phyloP scores from a whole-genome alignment of 2,113 vertebrate genomes.

The Marcusenius ussheri region DNA sequence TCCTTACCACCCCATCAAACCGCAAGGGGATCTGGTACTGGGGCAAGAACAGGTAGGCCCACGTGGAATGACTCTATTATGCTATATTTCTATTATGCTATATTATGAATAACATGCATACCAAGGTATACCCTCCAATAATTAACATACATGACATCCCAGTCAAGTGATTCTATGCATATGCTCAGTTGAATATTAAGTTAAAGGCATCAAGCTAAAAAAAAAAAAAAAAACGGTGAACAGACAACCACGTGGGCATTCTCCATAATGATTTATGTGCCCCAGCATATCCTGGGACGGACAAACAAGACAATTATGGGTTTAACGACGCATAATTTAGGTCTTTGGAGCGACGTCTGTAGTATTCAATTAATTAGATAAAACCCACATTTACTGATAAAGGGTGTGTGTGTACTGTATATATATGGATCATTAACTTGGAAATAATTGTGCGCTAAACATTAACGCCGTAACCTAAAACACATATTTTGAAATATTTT shows the following conservation, averaged over 20 bases:
- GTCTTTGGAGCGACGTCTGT: neutral
- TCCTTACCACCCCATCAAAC: conserved; percentile 91
- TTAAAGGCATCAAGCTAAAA: neutral
- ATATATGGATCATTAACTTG: neutral
- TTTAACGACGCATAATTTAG: neutral
- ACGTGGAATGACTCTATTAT: neutral
- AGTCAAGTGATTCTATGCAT: neutral
- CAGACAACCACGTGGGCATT: neutral
- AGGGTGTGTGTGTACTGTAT: neutral
- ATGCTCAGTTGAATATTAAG: neutral
- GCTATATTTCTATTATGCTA: neutral
- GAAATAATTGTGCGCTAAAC: neutral
- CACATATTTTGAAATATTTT: neutral
- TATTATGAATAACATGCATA: neutral
- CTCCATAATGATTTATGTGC: neutral
- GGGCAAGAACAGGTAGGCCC: conserved; percentile 89
- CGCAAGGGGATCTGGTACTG: conserved; percentile 86
- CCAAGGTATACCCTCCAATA: neutral
- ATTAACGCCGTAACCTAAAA: neutral
- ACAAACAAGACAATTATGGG: neutral
- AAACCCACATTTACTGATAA: neutral
- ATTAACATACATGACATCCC: neutral
- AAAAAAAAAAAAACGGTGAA: neutral
- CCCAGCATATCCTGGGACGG: neutral
- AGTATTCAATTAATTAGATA: neutral